These are phyloP conservation scores for Cephus sareptanus DNA, from an alignment of 2,888 invertebrate species.

Conservation along the genomic window DNA sequence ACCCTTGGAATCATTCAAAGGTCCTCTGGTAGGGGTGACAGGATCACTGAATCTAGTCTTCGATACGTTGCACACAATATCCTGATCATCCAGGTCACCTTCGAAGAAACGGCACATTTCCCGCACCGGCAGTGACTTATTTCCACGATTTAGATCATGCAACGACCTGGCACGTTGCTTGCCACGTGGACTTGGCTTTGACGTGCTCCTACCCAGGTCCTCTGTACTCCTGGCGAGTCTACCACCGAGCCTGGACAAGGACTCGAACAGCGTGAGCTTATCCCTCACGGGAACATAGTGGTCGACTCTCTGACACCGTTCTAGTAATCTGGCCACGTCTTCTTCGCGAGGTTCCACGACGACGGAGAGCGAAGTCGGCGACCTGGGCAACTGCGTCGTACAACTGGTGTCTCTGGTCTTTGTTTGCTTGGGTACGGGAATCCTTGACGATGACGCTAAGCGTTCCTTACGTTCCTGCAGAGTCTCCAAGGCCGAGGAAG, in stretches of 20 bases:
- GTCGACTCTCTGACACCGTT: slow-evolving; percentile 70
- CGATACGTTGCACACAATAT: slow-evolving; percentile 9
- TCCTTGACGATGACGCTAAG: slow-evolving; percentile 36
- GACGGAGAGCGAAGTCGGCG: slow-evolving; percentile 32
- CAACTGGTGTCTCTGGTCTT: slow-evolving; percentile 5
- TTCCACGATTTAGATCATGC: slow-evolving; percentile 71
- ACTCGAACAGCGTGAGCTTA: slow-evolving; percentile 77
- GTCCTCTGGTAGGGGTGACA: slow-evolving; percentile 25
- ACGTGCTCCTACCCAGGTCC: slow-evolving; percentile 68
- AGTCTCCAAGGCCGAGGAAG: slow-evolving; percentile 21
- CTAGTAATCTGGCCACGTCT: slow-evolving; percentile 67
- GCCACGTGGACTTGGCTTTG: slow-evolving; percentile 65
- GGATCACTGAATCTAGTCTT: slow-evolving; percentile 20
- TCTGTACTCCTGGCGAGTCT: slow-evolving; percentile 74
- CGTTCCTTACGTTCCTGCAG: slow-evolving; percentile 48
- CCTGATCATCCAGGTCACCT: slow-evolving; percentile 61
- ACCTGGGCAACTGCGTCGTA: slow-evolving; percentile 9
- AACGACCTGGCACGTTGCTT: slow-evolving; percentile 74
- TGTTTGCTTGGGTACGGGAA: slow-evolving; percentile 39
- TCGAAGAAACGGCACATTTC: slow-evolving; percentile 80
- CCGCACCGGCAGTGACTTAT: slow-evolving; percentile 71
- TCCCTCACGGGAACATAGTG: slow-evolving; percentile 79
- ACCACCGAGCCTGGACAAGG: slow-evolving; percentile 72
- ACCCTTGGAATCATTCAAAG: slow-evolving; percentile 36
- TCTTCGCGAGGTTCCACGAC: slow-evolving; percentile 54